Evolutionary conservation across 2,113 vertebrate genomes (phyloP), one percentile per base, ranked within the genome.

Genomic region (Dascyllus trimaculatus): DNA sequence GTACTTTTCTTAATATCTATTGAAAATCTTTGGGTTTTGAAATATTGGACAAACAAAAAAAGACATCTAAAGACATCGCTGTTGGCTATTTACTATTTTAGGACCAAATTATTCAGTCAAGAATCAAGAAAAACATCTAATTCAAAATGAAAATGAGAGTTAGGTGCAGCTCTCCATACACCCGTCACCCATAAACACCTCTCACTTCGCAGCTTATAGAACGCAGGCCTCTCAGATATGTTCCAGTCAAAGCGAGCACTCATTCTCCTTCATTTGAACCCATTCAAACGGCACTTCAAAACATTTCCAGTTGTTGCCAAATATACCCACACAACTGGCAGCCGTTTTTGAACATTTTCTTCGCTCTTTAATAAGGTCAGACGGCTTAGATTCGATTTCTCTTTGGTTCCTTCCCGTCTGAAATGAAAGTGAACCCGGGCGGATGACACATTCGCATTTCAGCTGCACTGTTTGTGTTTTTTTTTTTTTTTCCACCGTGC

Each of bases 401-500:
- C 62, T 43, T 29, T 10, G 0, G 17, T 49, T 5, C 6, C 49
- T 75, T n/a, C 59, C 8, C 9, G 5, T n/a, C 17, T 52, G 52
- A 71, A 68, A 51, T 67, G 43, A 38, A 38, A 52, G 13, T 67
- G 60, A 80, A 67, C 58, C 32, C 32, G 18, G 14, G 11, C 7
- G 48, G 51, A 53, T 38, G 57, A 54, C n/a, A 18, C 51, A 40
- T 46, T 24, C 32, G 15, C 61, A 19, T 71, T 57, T 66, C 72
- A 62, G 68, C 68, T 29, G 4, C 65, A 43, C 54, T 59, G 72
- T 84, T 84, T 82, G 29, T 79, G 4, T 82, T 75, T 83, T 67
- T 38, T 14, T 15, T 45, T 21, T 46, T 49, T 49, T 1, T 29
- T 29, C 5, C 26, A 5, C 26, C 26, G 26, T 29, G 2, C 5